Percentiles rank a stretch among this genome's conserved stretches.
Evolutionary conservation across 1,140 invertebrate genomes (phyloP).

Genomic region (Caenorhabditis briggsae): DNA sequence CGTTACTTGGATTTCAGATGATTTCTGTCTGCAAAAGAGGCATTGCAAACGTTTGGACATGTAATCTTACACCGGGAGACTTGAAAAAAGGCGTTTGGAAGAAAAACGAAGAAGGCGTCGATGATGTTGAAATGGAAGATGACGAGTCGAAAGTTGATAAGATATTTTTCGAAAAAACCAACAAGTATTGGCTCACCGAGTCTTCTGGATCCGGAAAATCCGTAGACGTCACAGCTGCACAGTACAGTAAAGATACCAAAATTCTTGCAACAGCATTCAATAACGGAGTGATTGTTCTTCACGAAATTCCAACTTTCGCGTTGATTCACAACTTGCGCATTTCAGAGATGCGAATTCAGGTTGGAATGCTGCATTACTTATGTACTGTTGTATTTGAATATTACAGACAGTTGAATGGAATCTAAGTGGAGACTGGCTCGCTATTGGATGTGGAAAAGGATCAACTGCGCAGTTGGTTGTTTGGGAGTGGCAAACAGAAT

Average conservation of each 20-base stretch:
- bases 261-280: constrained; percentile 84
- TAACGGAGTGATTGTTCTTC: constrained; percentile 88
- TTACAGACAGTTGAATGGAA: too few relatives aligned
- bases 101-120: constrained; percentile 59
- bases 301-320: constrained; percentile 92
- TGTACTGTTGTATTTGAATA: too few relatives aligned
- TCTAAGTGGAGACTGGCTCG: constrained; percentile 90
- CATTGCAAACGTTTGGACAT: constrained; percentile 89
- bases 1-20: constrained; percentile 73
- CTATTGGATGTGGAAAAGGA: constrained; percentile 84
- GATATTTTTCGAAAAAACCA: constrained; percentile 62
- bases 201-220: constrained; percentile 54
- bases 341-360: constrained; percentile 85
- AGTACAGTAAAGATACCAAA: constrained; percentile 55
- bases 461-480: constrained; percentile 88
- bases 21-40: constrained; percentile 81
- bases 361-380: constrained; percentile 84
- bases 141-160: not conserved
- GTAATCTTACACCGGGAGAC: constrained; percentile 83
- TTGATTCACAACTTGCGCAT: constrained; percentile 86
- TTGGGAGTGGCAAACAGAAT: constrained; percentile 99
- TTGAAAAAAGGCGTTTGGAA: constrained; percentile 77
- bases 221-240: constrained; percentile 56
- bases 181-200: constrained; percentile 56
- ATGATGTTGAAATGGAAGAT: not conserved